Conservation (phyloP, 2,797 vertebrate species). For the Lindbergichthys nudifrons region DNA sequence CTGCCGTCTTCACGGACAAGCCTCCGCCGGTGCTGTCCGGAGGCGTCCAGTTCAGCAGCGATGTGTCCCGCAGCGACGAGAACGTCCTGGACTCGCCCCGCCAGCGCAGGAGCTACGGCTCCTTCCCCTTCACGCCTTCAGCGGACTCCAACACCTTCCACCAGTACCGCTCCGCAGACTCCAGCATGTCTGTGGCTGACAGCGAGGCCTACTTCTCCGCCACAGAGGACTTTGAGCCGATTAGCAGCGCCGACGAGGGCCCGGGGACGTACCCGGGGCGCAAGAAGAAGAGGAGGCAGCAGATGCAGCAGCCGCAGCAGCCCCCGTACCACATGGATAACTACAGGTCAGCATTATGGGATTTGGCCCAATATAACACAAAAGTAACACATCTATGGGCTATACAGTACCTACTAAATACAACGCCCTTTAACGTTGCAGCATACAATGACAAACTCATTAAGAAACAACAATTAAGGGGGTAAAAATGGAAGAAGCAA, state of each 20-base stretch:
- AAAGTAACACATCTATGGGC: too few species aligned
- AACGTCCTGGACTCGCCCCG: conserved; percentile 96
- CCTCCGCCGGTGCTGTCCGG: conserved; percentile 85
- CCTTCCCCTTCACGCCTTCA: conserved; percentile 96
- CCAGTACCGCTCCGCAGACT: conserved; percentile 97
- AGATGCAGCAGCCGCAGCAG: conserved; percentile 87
- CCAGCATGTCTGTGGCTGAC: conserved; percentile 97
- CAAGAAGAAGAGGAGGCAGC: conserved; percentile 93
- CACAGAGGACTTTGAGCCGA: conserved; percentile 95
- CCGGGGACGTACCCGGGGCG: conserved; percentile 97
- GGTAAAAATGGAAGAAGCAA: too few species aligned
- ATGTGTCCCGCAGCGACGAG: conserved; percentile 96
- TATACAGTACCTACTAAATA: too few species aligned
- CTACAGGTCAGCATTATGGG: conserved; percentile 74
- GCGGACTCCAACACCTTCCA: conserved; percentile 97
- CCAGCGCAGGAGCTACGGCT: conserved; percentile 96
- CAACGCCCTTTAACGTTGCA: too few species aligned
- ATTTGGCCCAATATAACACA: too few species aligned
- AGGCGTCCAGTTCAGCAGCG: conserved; percentile 95
- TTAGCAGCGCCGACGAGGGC: conserved; percentile 95
- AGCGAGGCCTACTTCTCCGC: conserved; percentile 99
- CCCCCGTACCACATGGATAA: conserved; percentile 81
- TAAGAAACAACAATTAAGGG: too few species aligned
- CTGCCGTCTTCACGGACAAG: conserved; percentile 94
- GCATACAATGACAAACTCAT: too few species aligned